Conservation (phyloP, 1,140 invertebrate species). For the Penaeus chinensis region DNA sequence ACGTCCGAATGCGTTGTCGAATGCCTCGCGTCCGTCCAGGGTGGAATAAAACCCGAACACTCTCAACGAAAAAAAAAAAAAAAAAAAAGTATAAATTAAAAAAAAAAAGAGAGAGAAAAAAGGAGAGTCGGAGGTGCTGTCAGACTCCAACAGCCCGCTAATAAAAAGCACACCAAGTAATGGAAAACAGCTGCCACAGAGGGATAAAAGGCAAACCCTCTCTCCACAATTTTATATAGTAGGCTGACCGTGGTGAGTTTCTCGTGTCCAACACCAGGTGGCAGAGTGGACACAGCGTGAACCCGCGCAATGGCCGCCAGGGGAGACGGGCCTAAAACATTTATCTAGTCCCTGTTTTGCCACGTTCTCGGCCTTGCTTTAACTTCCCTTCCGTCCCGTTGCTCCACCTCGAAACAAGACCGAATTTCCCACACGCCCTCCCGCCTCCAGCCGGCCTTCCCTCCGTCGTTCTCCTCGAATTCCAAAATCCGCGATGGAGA, state of each 20-base stretch:
- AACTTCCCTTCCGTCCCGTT: no score
- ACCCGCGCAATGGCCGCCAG: slow-evolving; percentile 44
- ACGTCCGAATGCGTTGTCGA: no score
- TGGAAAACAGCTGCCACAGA: slow-evolving; percentile 48
- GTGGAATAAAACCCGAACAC: no score
- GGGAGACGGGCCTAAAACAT: slow-evolving; percentile 29
- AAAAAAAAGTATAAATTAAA: no score
- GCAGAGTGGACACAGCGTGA: slow-evolving; percentile 52
- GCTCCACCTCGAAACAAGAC: not conserved
- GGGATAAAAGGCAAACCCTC: slow-evolving; percentile 37
- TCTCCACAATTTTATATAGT: slow-evolving; percentile 45
- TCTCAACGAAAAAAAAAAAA: no score
- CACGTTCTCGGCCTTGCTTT: slow-evolving; percentile 1
- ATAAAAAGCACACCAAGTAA: slow-evolving; percentile 49
- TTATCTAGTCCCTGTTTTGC: slow-evolving; percentile 24
- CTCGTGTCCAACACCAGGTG: slow-evolving; percentile 52
- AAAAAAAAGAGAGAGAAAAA: no score
- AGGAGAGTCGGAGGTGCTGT: no score
- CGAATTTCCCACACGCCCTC: not conserved
- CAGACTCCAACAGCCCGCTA: not conserved
- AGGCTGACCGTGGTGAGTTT: slow-evolving; percentile 51
- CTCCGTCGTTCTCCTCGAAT: not conserved
- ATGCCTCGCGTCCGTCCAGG: no score
- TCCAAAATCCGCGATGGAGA: not conserved
- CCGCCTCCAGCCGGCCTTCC: not conserved